Percentiles rank a stretch among this genome's conserved stretches.
These are phyloP conservation scores for Brachionus angularis DNA, from an alignment of 1,140 invertebrate species.

Conservation along the genomic window DNA sequence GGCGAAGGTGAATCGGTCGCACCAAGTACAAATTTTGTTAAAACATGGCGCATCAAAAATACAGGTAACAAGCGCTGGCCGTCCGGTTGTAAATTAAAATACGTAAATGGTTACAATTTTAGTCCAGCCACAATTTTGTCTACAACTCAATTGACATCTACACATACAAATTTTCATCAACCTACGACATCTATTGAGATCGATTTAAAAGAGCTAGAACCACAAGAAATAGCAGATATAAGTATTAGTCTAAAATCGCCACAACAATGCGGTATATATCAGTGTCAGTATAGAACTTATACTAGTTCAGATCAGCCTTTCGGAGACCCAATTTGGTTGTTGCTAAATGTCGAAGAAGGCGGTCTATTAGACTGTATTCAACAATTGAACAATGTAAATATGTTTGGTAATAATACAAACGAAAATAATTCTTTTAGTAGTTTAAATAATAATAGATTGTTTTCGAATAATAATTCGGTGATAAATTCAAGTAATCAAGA, in stretches of 20 bases:
- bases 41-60: constrained; percentile 76
- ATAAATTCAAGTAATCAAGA: constrained; percentile 8
- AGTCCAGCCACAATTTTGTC: not conserved
- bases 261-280: constrained; percentile 38
- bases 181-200: not conserved
- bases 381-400: constrained; percentile 58
- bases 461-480: constrained; percentile 2
- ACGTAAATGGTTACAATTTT: constrained; percentile 42
- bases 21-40: constrained; percentile 69
- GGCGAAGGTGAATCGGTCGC: constrained; percentile 71
- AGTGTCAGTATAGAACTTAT: constrained; percentile 27
- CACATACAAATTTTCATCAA: not conserved
- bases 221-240: constrained; percentile 23
- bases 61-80: constrained; percentile 61
- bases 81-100: not conserved
- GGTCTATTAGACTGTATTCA: constrained; percentile 68
- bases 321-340: constrained; percentile 68
- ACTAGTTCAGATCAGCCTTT: constrained; percentile 59
- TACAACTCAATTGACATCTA: not conserved
- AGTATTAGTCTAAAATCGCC: constrained; percentile 38
- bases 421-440: not conserved
- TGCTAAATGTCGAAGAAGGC: constrained; percentile 66
- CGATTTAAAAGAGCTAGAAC: not conserved
- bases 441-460: not conserved
- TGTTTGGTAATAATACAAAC: not conserved